Evolutionary conservation across 2,888 invertebrate genomes (phyloP).

Genomic region (Druceiella hillmani): DNA sequence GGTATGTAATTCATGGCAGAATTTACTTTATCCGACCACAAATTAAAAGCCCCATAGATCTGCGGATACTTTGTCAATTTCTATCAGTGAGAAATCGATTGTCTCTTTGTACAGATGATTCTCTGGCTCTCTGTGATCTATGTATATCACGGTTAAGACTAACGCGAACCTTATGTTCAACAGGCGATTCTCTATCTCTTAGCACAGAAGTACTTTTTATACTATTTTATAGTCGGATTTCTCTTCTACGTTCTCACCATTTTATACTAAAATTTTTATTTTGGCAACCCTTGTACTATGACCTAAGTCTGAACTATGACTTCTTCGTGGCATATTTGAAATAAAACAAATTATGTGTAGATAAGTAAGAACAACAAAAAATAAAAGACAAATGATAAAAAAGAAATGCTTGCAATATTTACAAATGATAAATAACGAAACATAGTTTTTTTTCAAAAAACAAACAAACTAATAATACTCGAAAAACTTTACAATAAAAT

Average conservation of each 20-base stretch:
- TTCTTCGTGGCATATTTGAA: too few relatives aligned
- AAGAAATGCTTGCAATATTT: too few relatives aligned
- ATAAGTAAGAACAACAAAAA: too few relatives aligned
- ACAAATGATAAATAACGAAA: too few relatives aligned
- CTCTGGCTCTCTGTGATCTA: slow-evolving; percentile 2
- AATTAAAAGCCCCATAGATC: background rate
- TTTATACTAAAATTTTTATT: background rate
- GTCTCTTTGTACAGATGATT: slow-evolving; percentile 3
- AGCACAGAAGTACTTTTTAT: background rate
- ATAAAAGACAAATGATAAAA: too few relatives aligned
- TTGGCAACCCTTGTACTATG: slow-evolving; percentile 4
- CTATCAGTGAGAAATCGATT: slow-evolving; percentile 6
- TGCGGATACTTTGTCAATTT: background rate
- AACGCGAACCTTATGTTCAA: slow-evolving; percentile 2
- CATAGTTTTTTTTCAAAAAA: too few relatives aligned
- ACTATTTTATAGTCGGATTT: background rate
- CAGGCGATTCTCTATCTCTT: background rate
- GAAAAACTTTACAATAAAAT: too few relatives aligned
- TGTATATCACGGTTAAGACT: slow-evolving; percentile 4
- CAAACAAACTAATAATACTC: too few relatives aligned
- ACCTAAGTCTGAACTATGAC: too few relatives aligned
- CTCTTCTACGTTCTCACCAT: background rate
- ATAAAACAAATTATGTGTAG: too few relatives aligned
- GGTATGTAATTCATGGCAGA: background rate
- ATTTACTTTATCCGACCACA: background rate